Base-by-base conservation (phyloP, 2,888 invertebrate species). In the Fragum whitleyi region DNA sequence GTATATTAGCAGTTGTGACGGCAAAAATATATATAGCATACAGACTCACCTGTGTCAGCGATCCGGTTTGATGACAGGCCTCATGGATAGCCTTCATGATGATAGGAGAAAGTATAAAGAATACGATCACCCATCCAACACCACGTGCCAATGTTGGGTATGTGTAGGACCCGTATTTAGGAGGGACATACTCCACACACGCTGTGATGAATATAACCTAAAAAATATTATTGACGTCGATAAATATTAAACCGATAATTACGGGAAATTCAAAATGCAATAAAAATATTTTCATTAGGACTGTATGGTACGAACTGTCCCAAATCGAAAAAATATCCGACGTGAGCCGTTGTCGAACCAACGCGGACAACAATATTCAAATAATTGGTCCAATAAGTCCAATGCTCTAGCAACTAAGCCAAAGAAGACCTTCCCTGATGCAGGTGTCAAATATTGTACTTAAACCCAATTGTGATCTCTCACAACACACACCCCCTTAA, bases 141-240 rank as follows among this genome's bases (percentile, higher is more conserved):
- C 55, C 53, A 23, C 74, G 39, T 9, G 78, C 61, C 23, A 23
- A 36, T 6, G 53, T 28, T 5, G 74, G 74, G 29, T 74, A 78
- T 5, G 28, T n/a, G 23, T 78, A 78, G 0, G 62, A 47, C 0
- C 32, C 32, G 32, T 36, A 36, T 36, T 36, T 36, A 6, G 32
- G 32, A 36, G 32, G 32, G 32, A 36, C 74, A 51, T 78, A 78
- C n/a, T 74, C 55, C 9, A 74, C 70, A 70, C 47, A 39, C 32
- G 74, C 74, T 32, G 69, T 62, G 11, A 74, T 26, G 51, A 78
- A 74, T 69, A 78, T 73, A 9, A 78, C 39, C 78, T 78, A 61
- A 78, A 74, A 42, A 29, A 21, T 26, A 55, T 16, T 1, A 32
- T 32, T n/a, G 5, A 11, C 57, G 26, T 26, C 2, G 21, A 2